A percentile compares a stretch with the other conserved stretches of the same genome.
Conservation (phyloP, 2,888 invertebrate species). For the Mesorhabditis sp. region DNA sequence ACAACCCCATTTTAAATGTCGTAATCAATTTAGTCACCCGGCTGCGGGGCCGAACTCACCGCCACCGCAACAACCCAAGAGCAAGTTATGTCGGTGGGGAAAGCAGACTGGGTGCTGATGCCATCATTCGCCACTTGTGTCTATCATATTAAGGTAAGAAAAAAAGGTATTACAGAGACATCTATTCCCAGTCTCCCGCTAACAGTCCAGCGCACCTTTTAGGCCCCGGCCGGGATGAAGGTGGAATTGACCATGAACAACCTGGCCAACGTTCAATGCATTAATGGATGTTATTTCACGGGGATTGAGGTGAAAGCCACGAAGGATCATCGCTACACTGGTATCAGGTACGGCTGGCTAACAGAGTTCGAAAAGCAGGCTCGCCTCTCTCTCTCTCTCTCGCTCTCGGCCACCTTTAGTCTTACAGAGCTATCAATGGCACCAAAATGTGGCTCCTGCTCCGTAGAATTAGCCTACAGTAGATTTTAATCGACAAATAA, state of each 20-base stretch:
- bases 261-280: conserved; percentile 26
- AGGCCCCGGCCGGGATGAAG: conserved; percentile 28
- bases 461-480: too few relatives aligned
- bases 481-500: too few relatives aligned
- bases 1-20: conserved; percentile 8
- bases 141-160: conserved; percentile 23
- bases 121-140: conserved; percentile 21
- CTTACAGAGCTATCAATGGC: too few relatives aligned
- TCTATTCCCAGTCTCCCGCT: too few relatives aligned
- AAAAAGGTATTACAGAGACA: too few relatives aligned
- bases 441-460: too few relatives aligned
- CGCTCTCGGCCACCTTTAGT: too few relatives aligned
- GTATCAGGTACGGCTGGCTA: conserved; percentile 23
- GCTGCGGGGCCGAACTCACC: conserved; percentile 27
- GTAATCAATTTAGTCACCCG: conserved; percentile 20
- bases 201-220: neutral
- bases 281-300: conserved; percentile 48
- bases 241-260: conserved; percentile 34
- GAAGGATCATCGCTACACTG: conserved; percentile 31
- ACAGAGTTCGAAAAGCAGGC: too few relatives aligned
- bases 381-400: too few relatives aligned
- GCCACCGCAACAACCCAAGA: conserved; percentile 20
- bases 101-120: conserved; percentile 10
- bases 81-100: conserved; percentile 12
- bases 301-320: conserved; percentile 45